Conservation (phyloP, 2,113 vertebrate species). For the Pholis gunnellus region DNA sequence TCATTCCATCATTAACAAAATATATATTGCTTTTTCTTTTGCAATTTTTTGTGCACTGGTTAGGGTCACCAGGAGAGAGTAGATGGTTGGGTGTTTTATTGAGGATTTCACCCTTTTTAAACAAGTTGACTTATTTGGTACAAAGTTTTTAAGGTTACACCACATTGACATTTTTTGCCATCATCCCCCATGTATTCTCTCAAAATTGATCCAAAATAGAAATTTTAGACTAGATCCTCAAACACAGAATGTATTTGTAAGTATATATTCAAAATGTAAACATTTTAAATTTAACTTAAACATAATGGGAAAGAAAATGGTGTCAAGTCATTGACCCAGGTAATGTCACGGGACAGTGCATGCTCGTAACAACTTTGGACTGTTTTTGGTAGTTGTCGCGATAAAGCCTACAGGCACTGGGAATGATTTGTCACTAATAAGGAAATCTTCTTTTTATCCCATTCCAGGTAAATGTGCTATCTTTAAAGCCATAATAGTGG, state of each 20-base stretch:
- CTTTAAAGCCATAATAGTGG: conserved; percentile 87
- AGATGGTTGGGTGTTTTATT: not conserved
- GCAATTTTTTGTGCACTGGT: too few relatives aligned
- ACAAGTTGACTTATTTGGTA: too few relatives aligned
- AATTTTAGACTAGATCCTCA: not conserved
- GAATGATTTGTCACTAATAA: not conserved
- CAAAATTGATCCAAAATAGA: not conserved
- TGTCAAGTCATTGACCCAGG: too few relatives aligned
- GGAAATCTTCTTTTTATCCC: not conserved
- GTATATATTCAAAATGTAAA: not conserved
- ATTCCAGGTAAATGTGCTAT: conserved; percentile 88
- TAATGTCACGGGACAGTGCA: too few relatives aligned
- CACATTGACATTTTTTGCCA: not conserved
- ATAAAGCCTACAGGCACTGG: not conserved
- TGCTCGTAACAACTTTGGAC: too few relatives aligned
- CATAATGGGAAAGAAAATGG: too few relatives aligned
- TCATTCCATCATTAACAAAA: not conserved
- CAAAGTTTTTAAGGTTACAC: too few relatives aligned
- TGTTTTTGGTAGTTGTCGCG: too few relatives aligned
- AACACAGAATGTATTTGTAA: not conserved
- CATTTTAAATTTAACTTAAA: too few relatives aligned
- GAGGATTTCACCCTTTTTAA: too few relatives aligned
- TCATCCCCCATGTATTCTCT: not conserved
- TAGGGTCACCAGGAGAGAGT: too few relatives aligned
- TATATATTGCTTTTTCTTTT: not conserved